Conservation (phyloP, 2,888 invertebrate genomes). For the Subacronicta megacephala region DNA sequence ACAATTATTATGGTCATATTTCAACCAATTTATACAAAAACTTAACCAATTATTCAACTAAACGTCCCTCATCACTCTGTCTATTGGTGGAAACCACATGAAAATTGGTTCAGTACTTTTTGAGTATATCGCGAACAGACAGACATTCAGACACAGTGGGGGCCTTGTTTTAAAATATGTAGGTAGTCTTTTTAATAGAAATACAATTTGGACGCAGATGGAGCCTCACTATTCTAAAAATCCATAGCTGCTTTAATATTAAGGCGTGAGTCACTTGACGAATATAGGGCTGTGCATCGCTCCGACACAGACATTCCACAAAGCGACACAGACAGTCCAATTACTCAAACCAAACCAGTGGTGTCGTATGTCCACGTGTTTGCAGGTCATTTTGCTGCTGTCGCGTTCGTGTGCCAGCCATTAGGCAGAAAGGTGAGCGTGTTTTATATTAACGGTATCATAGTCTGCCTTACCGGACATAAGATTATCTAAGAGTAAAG, state of each 20-base stretch:
- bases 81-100: too few relatives aligned
- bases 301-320: conserved; percentile 39
- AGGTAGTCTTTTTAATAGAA: too few relatives aligned
- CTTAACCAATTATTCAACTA: too few relatives aligned
- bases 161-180: too few relatives aligned
- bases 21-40: too few relatives aligned
- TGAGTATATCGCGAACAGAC: too few relatives aligned
- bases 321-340: conserved; percentile 37
- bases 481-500: conserved; percentile 14
- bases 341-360: conserved; percentile 39
- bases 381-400: conserved; percentile 24
- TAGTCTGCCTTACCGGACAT: conserved; percentile 8
- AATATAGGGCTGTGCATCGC: conserved; percentile 13
- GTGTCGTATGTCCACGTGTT: conserved; percentile 36
- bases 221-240: too few relatives aligned
- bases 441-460: conserved; percentile 34
- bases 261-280: conserved; percentile 15
- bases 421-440: conserved; percentile 40
- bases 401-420: conserved; percentile 24
- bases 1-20: too few relatives aligned
- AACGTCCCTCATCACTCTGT: too few relatives aligned
- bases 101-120: too few relatives aligned
- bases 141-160: too few relatives aligned
- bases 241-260: not conserved
- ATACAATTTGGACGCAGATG: too few relatives aligned